Conservation (phyloP, 1,140 invertebrate species). For the Lethrus apterus region DNA sequence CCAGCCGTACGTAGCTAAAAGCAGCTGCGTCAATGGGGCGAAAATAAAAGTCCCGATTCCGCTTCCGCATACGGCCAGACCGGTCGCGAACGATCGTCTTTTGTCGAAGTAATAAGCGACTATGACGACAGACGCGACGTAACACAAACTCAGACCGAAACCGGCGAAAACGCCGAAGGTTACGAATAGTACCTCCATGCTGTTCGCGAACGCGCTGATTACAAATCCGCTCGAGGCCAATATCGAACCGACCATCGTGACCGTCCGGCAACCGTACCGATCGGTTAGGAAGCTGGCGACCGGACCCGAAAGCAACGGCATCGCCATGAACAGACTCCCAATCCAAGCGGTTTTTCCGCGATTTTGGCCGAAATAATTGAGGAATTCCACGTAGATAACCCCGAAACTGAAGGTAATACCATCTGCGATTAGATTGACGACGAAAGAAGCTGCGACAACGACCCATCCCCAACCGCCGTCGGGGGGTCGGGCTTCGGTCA, state of each 20-base stretch:
- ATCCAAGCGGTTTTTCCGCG: conserved; percentile 88
- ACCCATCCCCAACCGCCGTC: conserved; percentile 78
- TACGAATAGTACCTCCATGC: conserved; percentile 71
- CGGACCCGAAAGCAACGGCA: conserved; percentile 81
- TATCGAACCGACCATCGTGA: conserved; percentile 73
- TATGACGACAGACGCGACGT: conserved; percentile 85
- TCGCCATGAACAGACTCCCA: conserved; percentile 82
- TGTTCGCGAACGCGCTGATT: conserved; percentile 66
- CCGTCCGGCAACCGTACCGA: conserved; percentile 71
- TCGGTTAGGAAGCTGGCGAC: conserved; percentile 83
- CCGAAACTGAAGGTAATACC: conserved; percentile 84
- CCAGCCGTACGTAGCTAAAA: conserved; percentile 78
- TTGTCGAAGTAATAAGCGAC: conserved; percentile 96
- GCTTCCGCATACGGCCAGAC: conserved; percentile 85
- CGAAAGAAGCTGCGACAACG: conserved; percentile 75
- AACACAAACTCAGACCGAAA: conserved; percentile 79
- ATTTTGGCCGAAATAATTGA: conserved; percentile 68
- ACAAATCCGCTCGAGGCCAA: conserved; percentile 75
- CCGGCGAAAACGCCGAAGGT: conserved; percentile 82
- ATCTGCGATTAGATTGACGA: conserved; percentile 87
- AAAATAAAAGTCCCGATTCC: conserved; percentile 88
- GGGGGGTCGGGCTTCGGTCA: conserved; percentile 58
- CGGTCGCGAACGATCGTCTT: conserved; percentile 83
- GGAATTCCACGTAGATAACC: conserved; percentile 72
- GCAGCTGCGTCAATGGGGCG: conserved; percentile 71